Base-by-base conservation (phyloP, 2,888 invertebrate species). In the Toxonevra muliebris region DNA sequence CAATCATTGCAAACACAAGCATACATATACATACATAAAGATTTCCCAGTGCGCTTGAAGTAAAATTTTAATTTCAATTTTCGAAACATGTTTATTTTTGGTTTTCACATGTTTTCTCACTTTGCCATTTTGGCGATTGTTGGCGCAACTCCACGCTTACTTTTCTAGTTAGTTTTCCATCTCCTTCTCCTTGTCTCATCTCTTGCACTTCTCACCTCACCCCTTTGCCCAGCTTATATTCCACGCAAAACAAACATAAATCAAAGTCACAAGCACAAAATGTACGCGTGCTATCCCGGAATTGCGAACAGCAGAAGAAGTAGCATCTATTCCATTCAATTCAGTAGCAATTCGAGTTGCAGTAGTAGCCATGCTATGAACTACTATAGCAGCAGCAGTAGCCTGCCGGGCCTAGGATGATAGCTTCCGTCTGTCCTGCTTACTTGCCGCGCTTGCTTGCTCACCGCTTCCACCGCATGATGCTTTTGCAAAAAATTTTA, bases 181-280 rank as follows among this genome's bases (percentile, higher is more conserved):
- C 45, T 54, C n/a, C 19, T 59, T 30, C 50, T 30, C 2, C 30
- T 30, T 7, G 30, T 30, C 30, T 2, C 2, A 30, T 4, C 2
- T 30, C 30, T 7, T 30, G 30, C 3, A 7, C 30, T 7, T 30
- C 30, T 30, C 7, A 7, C 30, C 7, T 30, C 30, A 30, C 30
- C 30, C 30, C 30, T 30, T 30, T 30, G 30, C 30, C 30, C 7
- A 4, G 7, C 30, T 4, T 30, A 8, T 58, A 70, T 70, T 71
- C 69, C 76, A 76, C 74, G 76, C 73, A 74, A 73, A 74, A 74
- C 73, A 76, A 76, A 78, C 83, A 83, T 83, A 83, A 83, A 83
- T 83, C 82, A 83, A 82, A 78, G 83, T 83, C 82, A 82, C 74
- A 73, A 70, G 76, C 80, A 79, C 59, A 79, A 76, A 82, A 76